phyloP scores from a whole-genome alignment of 2,888 invertebrate species.

The Drosophila monieri region DNA sequence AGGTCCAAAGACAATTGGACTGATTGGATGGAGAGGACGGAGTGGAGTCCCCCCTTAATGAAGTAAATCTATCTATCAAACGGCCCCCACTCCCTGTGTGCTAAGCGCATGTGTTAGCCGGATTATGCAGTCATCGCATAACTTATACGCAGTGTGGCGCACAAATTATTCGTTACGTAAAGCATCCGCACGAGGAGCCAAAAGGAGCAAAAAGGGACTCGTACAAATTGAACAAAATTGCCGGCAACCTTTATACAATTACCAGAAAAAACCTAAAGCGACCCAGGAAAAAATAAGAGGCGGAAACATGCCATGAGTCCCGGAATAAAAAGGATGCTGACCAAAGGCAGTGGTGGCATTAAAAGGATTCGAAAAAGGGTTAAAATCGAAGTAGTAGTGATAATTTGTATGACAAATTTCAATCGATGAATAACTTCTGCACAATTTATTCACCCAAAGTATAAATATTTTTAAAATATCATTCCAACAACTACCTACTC shows the following conservation, averaged over 20 bases:
- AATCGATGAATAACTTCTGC: background rate
- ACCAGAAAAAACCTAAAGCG: conserved; percentile 29
- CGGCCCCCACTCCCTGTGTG: conserved; percentile 3
- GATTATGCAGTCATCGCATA: conserved; percentile 62
- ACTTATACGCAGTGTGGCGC: conserved; percentile 44
- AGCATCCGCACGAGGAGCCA: conserved; percentile 27
- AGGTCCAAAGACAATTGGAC: conserved; percentile 68
- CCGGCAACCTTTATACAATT: conserved; percentile 60
- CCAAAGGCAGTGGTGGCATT: conserved; percentile 6
- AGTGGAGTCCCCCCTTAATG: conserved; percentile 35
- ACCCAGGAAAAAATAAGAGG: conserved; percentile 11
- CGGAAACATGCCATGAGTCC: conserved; percentile 15
- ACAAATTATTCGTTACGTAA: conserved; percentile 37
- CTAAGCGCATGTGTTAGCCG: conserved; percentile 17
- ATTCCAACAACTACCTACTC: background rate
- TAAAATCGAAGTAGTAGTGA: too few species aligned
- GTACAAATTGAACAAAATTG: conserved; percentile 67
- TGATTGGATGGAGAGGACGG: conserved; percentile 44
- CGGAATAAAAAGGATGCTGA: conserved; percentile 19
- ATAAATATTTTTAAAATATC: background rate
- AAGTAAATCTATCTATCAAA: conserved; percentile 26
- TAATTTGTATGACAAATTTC: background rate
- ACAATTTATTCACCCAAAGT: too few species aligned
- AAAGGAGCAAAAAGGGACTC: conserved; percentile 43
- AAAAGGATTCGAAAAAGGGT: background rate